A percentile compares a stretch with the other conserved stretches of the same genome.
Evolutionary conservation across 2,113 vertebrate genomes (phyloP).

Genomic region (Pampusana beccarii): DNA sequence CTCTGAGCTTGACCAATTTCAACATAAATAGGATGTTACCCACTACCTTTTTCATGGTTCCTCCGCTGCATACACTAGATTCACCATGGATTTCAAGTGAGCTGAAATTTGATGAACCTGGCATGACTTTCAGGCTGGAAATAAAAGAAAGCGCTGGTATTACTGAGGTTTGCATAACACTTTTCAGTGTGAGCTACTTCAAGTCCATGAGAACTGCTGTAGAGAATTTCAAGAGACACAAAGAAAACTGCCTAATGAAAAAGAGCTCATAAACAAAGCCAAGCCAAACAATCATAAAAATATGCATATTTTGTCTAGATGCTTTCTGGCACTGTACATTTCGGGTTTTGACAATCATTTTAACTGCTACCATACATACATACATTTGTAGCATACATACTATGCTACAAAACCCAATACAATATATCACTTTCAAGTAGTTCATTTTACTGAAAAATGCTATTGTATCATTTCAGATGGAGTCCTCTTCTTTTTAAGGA

Average conservation of each 20-base stretch:
- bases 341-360: constrained; percentile 62
- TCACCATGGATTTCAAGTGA: not conserved
- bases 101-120: not conserved
- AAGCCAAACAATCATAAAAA: constrained; percentile 43
- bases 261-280: constrained; percentile 31
- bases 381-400: too few species aligned
- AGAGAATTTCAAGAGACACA: constrained; percentile 5
- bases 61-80: not conserved
- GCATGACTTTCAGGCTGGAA: not conserved
- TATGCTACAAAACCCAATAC: not conserved
- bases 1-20: not conserved
- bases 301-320: constrained; percentile 33
- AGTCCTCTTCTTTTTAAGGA: constrained; percentile 8
- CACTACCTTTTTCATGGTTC: not conserved
- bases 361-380: constrained; percentile 58
- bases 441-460: constrained; percentile 43
- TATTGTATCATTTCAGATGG: constrained; percentile 26
- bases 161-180: not conserved
- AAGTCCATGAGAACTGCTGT: not conserved
- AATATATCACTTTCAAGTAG: constrained; percentile 44
- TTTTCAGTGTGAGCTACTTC: not conserved
- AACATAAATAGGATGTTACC: not conserved
- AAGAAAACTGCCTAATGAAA: constrained; percentile 16
- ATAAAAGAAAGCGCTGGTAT: not conserved
- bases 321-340: constrained; percentile 37